Base-by-base conservation (phyloP, 2,888 invertebrate species). In the Elmis aenea region DNA sequence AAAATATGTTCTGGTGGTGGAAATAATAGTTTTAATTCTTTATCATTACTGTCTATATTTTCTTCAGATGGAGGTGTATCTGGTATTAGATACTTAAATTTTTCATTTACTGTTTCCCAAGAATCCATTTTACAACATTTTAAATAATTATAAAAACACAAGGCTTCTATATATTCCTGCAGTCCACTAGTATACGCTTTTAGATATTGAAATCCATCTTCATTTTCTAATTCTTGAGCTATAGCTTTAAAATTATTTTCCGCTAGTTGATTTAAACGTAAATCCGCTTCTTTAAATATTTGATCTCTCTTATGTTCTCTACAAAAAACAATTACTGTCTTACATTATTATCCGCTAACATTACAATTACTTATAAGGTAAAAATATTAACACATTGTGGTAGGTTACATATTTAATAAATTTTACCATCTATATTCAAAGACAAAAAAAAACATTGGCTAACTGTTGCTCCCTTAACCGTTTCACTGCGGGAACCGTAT, bases 81-180 rank as follows among this genome's bases (percentile, higher is more conserved):
- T 11, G 18, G 2, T 12, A 52, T 42, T 28, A 45, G 45, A 47
- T 56, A 65, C 10, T 42, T 36, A 25, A 66, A 64, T 13, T 51
- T 48, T 32, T 51, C 35, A 36, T 58, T 57, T 10, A 62, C 48
- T 8, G 41, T 39, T 9, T 46, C 35, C 71, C 81, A 83, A 33
- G 75, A 68, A 2, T 82, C 74, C 3, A 91, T 70, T 5, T 59
- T 64, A 30, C 73, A 74, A 8, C 69, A 68, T 42, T 75, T 73
- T 47, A 89, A 67, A 51, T 83, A 82, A 36, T 84, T 79, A 57
- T 79, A 82, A 48, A 90, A 84, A 3, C 87, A 82, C 27, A 81
- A 70, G 0, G 93, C 93, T 68, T 94, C 93, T 33, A 91, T 76
- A 53, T 83, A 92, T 66, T 94, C 93, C 61, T 93, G 87, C 18